These are phyloP conservation scores for Chroicocephalus ridibundus DNA, from an alignment of 2,113 vertebrate genomes.

Conservation along the genomic window DNA sequence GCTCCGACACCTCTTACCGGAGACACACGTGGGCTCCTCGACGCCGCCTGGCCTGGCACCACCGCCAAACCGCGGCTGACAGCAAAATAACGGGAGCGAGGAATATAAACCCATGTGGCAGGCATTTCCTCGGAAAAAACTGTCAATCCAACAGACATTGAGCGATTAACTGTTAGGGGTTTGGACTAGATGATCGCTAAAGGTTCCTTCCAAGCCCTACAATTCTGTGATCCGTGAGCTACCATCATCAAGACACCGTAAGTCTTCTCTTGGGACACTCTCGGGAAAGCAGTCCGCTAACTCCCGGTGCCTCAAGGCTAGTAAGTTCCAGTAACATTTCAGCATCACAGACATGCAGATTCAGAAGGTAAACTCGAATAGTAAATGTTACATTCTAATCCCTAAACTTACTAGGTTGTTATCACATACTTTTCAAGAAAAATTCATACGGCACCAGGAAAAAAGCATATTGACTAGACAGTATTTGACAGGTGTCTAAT, in stretches of 20 bases:
- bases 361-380: neutral
- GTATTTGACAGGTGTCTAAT: neutral
- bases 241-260: neutral
- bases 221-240: too few relatives aligned
- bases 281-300: neutral
- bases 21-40: rapidly evolving
- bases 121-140: neutral
- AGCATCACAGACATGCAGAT: neutral
- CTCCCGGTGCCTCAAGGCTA: neutral
- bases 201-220: too few relatives aligned
- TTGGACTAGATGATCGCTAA: too few relatives aligned
- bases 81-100: rapidly evolving
- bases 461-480: neutral
- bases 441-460: neutral
- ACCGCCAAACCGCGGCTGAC: rapidly evolving
- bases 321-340: neutral
- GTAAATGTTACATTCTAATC: neutral
- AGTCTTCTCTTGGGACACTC: neutral
- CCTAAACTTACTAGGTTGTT: neutral
- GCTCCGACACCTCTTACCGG: rapidly evolving
- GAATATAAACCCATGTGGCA: neutral
- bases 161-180: rapidly evolving
- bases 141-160: neutral
- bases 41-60: neutral
- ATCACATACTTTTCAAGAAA: neutral